Base-by-base conservation (phyloP, 2,888 invertebrate genomes). In the Agrypnus murinus region DNA sequence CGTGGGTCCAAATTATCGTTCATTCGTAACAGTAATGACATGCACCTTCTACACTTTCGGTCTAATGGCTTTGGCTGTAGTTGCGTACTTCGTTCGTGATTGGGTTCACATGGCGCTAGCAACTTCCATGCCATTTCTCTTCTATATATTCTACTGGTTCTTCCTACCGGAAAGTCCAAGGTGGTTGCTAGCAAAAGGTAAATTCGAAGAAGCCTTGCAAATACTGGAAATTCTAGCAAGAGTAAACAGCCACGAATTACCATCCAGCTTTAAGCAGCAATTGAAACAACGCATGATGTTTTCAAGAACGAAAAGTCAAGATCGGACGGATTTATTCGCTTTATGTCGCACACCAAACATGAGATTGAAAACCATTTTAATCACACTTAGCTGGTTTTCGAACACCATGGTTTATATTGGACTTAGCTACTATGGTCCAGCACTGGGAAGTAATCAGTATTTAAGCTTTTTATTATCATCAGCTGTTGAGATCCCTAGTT, bases 401-500 rank as follows among this genome's bases (percentile, higher is more conserved):
- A 96, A 95, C 78, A 95, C 96, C 81, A 95, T 94, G 84, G 96
- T 96, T 1, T 97, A 97, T 81, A 93, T 97, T 14, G 97, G 97
- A 0, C 87, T 97, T 40, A 96, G 95, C 77, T 96, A 96, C 82
- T 97, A 97, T 79, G 95, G 96, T 0, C 96, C 96, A 8, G 93
- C 95, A 0, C 88, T 97, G 62, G 96, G 96, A 8, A 93, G 89
- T 79, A 94, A 96, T 84, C 93, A 95, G 79, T 95, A 96, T 85
- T 88, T 96, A 79, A 96, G 95, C 80, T 97, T 97, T 84, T 91
- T 96, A 72, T 87, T 97, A 48, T 95, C 95, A 1, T 94, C 95
- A 0, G 90, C 92, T 0, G 95, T 96, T 3, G 97, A 97, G 86
- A 91, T 97, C 77, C 96, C 96, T 0, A 95, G 96, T 80, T 96